A percentile compares a stretch with the other conserved stretches of the same genome.
phyloP scores from a whole-genome alignment of 2,888 invertebrate species.

The Achlya flavicornis region DNA sequence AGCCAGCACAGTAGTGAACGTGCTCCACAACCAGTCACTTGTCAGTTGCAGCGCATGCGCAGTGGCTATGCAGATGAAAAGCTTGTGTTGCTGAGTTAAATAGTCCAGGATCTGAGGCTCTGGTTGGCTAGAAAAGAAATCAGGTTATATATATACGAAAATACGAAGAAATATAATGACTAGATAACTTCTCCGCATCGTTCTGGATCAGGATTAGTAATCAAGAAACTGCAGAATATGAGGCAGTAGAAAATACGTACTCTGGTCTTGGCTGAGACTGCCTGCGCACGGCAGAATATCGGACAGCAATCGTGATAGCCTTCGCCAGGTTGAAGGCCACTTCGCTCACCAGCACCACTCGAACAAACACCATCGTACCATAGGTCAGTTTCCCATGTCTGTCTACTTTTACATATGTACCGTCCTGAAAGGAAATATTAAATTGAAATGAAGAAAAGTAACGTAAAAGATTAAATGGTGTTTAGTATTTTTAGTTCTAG shows the following conservation, averaged over 20 bases:
- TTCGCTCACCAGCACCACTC: slow-evolving; percentile 92
- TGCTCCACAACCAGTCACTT: slow-evolving; percentile 90
- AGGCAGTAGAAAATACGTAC: slow-evolving; percentile 70
- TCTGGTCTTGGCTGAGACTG: slow-evolving; percentile 92
- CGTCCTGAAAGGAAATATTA: slow-evolving; percentile 83
- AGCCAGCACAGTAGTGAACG: slow-evolving; percentile 89
- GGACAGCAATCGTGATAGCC: slow-evolving; percentile 93
- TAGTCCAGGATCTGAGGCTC: slow-evolving; percentile 96
- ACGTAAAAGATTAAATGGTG: too few species aligned
- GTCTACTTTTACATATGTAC: slow-evolving; percentile 90
- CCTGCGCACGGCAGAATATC: slow-evolving; percentile 94
- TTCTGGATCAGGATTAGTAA: too few species aligned
- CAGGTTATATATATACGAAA: too few species aligned
- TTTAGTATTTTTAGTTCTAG: too few species aligned
- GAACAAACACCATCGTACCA: slow-evolving; percentile 95
- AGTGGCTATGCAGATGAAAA: slow-evolving; percentile 93
- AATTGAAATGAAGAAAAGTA: too few species aligned
- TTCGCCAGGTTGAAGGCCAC: slow-evolving; percentile 89
- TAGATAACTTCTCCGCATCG: too few species aligned
- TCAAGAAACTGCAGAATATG: neutral
- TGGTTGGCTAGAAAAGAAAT: slow-evolving; percentile 81
- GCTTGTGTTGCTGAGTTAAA: slow-evolving; percentile 95
- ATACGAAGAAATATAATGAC: too few species aligned
- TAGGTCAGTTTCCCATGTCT: slow-evolving; percentile 90
- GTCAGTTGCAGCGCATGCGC: slow-evolving; percentile 90